Base-by-base conservation (phyloP, 2,888 invertebrate species). In the Leptarthrus brevirostris region DNA sequence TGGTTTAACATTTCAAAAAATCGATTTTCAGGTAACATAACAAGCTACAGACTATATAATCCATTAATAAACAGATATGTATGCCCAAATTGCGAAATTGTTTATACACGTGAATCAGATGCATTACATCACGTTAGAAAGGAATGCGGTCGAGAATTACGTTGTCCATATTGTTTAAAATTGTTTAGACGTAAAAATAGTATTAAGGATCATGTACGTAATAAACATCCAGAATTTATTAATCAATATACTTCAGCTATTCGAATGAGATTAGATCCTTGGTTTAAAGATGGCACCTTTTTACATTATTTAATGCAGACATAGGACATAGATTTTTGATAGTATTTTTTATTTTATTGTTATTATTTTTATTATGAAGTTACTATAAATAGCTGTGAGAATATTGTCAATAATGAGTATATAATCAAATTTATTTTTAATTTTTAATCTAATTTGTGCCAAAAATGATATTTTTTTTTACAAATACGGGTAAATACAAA, bases 131-230 rank as follows among this genome's bases (percentile, higher is more conserved):
- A 74, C 47, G 16, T 72, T 20, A 49, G 72, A 47, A 74, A 74
- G 53, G 74, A 74, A 72, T 74, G 75, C 53, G 53, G 74, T 61
- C 49, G 30, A 40, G 75, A 76, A 70, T 78, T 79, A 66, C 74
- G 76, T 49, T 80, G 80, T 74, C 78, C 79, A 14, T 77, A 78
- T 66, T 80, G 80, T 69, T 74, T 70, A n/a, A 75, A 78, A 54
- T 74, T 72, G 49, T 74, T 74, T 58, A 61, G 72, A 54, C 76
- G 75, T 47, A 76, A 76, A 73, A 74, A 73, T 71, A 76, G 74
- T 73, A 74, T 76, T 66, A 74, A 76, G 61, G 74, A 74, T 73
- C 76, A 76, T 73, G 74, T 76, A 70, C 72, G 73, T 54, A 74
- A 73, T 58, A 72, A 73, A 58, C 75, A 75, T 69, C 69, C 73